Conservation (phyloP, 35 echinoderm and acorn worm species). For the Holothuria glaberrima region DNA sequence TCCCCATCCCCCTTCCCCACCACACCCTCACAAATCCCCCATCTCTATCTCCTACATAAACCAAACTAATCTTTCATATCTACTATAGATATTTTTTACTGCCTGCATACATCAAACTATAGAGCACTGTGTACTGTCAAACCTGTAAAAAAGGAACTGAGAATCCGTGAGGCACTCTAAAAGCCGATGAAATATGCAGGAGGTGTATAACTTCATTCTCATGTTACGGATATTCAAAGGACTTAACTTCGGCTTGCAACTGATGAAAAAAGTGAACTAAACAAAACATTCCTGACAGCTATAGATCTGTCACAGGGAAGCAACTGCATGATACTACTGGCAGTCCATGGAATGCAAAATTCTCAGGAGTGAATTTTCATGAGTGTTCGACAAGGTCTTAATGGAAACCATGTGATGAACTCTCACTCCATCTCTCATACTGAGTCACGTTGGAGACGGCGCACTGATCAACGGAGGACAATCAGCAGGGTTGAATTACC, state of each 20-base stretch:
- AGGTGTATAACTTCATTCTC: conserved; percentile 2
- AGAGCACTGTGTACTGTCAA: not conserved
- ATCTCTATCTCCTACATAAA: too few relatives aligned
- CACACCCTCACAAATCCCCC: too few relatives aligned
- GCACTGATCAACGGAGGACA: not conserved
- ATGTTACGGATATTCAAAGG: conserved; percentile 35
- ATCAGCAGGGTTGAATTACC: not conserved
- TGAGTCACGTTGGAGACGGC: conserved; percentile 14
- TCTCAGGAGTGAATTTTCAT: conserved; percentile 23
- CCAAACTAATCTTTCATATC: too few relatives aligned
- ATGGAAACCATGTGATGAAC: conserved; percentile 33
- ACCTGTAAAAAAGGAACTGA: not conserved
- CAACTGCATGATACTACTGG: not conserved
- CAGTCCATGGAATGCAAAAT: conserved; percentile 15
- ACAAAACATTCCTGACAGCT: conserved; percentile 45
- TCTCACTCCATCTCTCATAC: conserved; percentile 8
- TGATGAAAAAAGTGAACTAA: not conserved
- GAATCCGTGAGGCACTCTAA: not conserved
- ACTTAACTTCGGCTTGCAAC: not conserved
- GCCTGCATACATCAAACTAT: not conserved
- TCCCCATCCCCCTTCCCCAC: too few relatives aligned
- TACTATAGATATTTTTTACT: not conserved
- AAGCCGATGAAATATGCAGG: conserved; percentile 1
- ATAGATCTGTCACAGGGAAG: not conserved
- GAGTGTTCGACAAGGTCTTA: not conserved